phyloP scores from a whole-genome alignment of 1,140 invertebrate genomes.

The Branchinecta lynchi region DNA sequence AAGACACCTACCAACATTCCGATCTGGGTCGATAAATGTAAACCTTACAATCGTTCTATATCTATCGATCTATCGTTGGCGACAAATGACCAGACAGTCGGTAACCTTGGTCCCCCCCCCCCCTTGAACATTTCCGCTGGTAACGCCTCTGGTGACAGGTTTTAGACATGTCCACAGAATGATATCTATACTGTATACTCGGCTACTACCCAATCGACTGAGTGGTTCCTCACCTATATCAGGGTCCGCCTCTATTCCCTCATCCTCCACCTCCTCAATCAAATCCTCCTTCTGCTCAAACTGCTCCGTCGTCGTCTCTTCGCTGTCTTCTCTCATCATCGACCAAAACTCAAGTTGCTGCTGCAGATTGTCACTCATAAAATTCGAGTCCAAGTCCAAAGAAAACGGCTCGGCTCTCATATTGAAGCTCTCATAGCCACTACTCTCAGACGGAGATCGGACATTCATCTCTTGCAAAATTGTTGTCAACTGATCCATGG shows the following conservation, averaged over 20 bases:
- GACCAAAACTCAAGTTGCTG: conserved; percentile 11
- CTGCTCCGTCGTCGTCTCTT: background rate
- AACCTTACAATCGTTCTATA: too few relatives aligned
- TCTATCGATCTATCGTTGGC: too few relatives aligned
- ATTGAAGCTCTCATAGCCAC: background rate
- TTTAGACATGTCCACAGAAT: too few relatives aligned
- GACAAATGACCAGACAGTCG: too few relatives aligned
- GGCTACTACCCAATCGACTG: too few relatives aligned
- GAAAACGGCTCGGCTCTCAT: background rate
- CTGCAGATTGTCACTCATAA: background rate
- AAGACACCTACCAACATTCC: too few relatives aligned
- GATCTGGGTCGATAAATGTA: too few relatives aligned
- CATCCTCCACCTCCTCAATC: background rate
- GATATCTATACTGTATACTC: too few relatives aligned
- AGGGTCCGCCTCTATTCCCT: background rate
- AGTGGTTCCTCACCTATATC: background rate
- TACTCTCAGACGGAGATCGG: background rate
- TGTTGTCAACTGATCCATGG: background rate
- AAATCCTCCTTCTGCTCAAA: background rate
- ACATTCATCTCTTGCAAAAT: conserved; percentile 8
- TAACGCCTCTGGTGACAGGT: too few relatives aligned
- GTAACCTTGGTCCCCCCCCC: too few relatives aligned
- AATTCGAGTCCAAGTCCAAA: conserved; percentile 3
- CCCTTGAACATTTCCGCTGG: too few relatives aligned
- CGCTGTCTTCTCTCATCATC: conserved; percentile 9